Conservation (phyloP, 64 coral and sea anemone species). For the Pachyseris speciosa region DNA sequence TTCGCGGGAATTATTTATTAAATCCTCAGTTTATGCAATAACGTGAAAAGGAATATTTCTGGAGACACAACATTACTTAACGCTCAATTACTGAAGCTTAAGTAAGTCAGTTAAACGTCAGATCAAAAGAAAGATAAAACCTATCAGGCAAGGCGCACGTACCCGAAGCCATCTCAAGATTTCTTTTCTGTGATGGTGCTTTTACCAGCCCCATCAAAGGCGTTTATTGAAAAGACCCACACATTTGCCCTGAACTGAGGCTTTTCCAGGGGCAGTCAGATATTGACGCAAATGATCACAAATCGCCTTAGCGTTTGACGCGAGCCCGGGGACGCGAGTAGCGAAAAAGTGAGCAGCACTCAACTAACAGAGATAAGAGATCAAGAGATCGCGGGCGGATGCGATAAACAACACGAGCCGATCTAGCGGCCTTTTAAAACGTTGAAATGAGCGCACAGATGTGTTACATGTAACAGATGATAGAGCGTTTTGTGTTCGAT, state of each 20-base stretch:
- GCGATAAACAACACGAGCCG: slow-evolving; percentile 5
- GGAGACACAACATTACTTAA: no score
- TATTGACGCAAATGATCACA: neutral
- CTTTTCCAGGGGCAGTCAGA: neutral
- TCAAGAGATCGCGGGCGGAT: slow-evolving; percentile 37
- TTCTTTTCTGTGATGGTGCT: neutral
- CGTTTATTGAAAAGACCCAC: neutral
- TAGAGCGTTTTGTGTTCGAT: slow-evolving; percentile 8
- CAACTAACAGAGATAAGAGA: slow-evolving; percentile 29
- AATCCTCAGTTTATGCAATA: no score
- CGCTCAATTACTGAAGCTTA: neutral
- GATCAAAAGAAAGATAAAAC: neutral
- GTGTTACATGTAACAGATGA: slow-evolving; percentile 1
- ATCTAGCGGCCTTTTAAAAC: slow-evolving; percentile 35
- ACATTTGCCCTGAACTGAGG: neutral
- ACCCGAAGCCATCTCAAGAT: neutral
- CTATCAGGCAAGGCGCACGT: neutral
- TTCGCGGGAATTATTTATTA: no score
- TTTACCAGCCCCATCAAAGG: no score
- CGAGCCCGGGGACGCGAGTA: no score
- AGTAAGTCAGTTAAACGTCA: neutral
- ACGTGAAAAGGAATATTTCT: neutral
- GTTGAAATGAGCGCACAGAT: slow-evolving; percentile 27
- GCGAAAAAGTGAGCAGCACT: slow-evolving; percentile 2
- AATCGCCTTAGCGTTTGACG: neutral